Base-by-base conservation (phyloP, 2,113 vertebrate genomes). In the Cynopterus brachyotis region DNA sequence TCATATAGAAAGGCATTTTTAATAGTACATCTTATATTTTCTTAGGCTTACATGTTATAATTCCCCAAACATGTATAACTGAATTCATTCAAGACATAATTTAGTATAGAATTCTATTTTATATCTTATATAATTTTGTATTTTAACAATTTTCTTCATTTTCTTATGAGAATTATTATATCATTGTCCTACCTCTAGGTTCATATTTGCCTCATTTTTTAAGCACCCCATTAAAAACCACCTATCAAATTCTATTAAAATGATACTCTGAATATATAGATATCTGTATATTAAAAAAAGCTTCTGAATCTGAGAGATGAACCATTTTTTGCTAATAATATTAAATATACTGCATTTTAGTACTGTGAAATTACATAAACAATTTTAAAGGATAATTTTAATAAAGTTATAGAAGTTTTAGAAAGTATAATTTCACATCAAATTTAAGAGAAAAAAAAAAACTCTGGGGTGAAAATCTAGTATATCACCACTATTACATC, bases 221-320 rank as follows among this genome's bases (percentile, higher is more conserved):
- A 88, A 79, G 19, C 0, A 79, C 22, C 17, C 73, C 32, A 66
- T 90, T 96, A 95, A 94, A 93, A 94, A 84, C 69, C 37, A 90
- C 60, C 69, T 83, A 80, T 92, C 30, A 81, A 55, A 57, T 92
- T 89, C 37, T 94, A 62, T 89, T 66, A 96, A 93, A 96, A 87
- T 91, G 88, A 69, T 70, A 84, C 22, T 79, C 40, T 92, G 19
- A 37, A 69, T 89, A 53, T 62, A 92, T 42, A 66, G 28, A 78
- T 94, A 7, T 69, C 13, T 95, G 5, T 55, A 69, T 42, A 60
- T 81, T 81, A 89, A 62, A 66, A 53, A 79, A 67, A n/a, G 9
- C 16, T 75, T 82, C 30, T 30, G 96, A 79, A 67, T 93, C 57
- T 62, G 37, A 97, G 50, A 96, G 40, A 95, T 98, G 95, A 89